phyloP scores from a whole-genome alignment of 2,113 vertebrate genomes.

The Nothoprocta perdicaria region DNA sequence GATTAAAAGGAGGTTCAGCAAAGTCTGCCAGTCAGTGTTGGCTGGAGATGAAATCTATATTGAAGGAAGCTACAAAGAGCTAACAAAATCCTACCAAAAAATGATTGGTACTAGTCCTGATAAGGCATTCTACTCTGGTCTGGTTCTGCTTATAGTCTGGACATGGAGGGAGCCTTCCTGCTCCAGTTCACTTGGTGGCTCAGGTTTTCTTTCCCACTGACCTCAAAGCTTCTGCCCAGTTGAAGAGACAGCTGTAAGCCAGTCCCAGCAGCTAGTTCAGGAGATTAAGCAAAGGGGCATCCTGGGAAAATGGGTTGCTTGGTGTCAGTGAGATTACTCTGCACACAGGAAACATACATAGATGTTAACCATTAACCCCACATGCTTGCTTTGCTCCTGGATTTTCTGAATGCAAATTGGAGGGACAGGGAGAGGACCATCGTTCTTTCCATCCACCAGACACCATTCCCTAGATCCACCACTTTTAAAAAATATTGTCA shows the following conservation, averaged over 20 bases:
- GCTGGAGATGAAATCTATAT: not conserved
- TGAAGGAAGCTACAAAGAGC: not conserved
- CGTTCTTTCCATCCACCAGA: not conserved
- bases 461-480: not conserved
- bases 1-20: not conserved
- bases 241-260: not conserved
- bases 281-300: not conserved
- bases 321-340: not conserved
- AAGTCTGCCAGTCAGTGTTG: not conserved
- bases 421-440: not conserved
- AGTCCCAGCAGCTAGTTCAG: not conserved
- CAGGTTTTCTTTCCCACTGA: not conserved
- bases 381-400: not conserved
- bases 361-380: not conserved
- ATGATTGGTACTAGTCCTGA: not conserved
- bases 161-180: rapidly evolving
- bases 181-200: not conserved
- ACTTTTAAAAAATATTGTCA: not conserved
- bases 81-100: not conserved
- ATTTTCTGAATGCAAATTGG: not conserved
- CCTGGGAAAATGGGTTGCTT: not conserved
- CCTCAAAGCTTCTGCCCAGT: not conserved
- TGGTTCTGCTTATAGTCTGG: not conserved
- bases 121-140: not conserved
- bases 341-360: not conserved